A percentile compares a stretch with the other conserved stretches of the same genome.
Conservation (phyloP, 2,888 invertebrate species). For the Heliconius ethilla region DNA sequence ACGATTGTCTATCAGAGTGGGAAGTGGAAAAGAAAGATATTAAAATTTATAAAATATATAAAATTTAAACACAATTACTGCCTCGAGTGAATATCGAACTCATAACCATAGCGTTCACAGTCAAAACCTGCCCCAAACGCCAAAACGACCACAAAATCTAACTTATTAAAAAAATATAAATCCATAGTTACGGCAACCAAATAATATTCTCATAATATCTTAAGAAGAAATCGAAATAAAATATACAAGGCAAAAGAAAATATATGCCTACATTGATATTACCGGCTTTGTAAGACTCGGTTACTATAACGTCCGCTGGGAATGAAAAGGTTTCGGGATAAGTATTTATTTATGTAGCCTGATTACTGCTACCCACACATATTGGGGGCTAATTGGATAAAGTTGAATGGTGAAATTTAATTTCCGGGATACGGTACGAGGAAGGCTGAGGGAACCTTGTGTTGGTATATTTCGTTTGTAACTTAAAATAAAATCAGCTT, state of each 20-base stretch:
- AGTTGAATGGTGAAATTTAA: conserved; percentile 11
- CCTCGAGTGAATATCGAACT: too few species aligned
- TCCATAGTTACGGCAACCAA: background rate
- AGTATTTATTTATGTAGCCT: conserved; percentile 25
- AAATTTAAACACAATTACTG: too few species aligned
- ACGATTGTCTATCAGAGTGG: too few species aligned
- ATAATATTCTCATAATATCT: conserved; percentile 8
- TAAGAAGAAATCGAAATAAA: conserved; percentile 30
- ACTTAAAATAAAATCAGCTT: too few species aligned
- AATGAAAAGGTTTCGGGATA: conserved; percentile 25
- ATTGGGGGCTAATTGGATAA: conserved; percentile 16
- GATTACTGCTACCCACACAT: conserved; percentile 25
- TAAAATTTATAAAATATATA: too few species aligned
- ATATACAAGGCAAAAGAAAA: conserved; percentile 34
- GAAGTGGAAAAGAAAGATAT: too few species aligned
- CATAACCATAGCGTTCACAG: too few species aligned
- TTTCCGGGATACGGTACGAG: background rate
- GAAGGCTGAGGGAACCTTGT: background rate
- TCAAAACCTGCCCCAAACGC: too few species aligned
- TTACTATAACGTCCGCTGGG: conserved; percentile 24
- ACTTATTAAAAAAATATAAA: background rate
- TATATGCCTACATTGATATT: conserved; percentile 31
- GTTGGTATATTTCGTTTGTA: background rate
- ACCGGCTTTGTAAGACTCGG: conserved; percentile 27
- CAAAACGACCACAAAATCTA: too few species aligned